Evolutionary conservation across 2,797 vertebrate genomes (phyloP).

Genomic region (Tangara arthus): DNA sequence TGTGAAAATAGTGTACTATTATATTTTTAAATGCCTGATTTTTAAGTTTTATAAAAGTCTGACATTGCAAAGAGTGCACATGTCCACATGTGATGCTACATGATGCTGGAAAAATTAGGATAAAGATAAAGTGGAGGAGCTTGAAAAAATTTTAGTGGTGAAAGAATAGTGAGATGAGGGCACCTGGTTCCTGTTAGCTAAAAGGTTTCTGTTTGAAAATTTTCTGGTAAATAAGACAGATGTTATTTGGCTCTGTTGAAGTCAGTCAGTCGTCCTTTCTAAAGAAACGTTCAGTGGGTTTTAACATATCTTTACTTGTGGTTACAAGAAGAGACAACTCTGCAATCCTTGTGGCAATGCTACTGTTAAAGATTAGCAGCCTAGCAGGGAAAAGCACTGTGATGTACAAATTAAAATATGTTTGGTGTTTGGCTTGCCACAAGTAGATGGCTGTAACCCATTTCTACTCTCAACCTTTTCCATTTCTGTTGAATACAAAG

Average conservation of each 20-base stretch:
- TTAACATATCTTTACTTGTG: background rate
- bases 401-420: background rate
- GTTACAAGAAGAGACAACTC: background rate
- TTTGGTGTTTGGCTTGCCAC: background rate
- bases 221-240: background rate
- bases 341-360: background rate
- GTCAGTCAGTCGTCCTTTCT: background rate
- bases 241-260: background rate
- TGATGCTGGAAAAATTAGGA: background rate
- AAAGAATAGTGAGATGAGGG: background rate
- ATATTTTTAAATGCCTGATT: background rate
- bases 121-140: background rate
- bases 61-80: background rate
- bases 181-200: background rate
- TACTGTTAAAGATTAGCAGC: background rate
- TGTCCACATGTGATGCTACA: background rate
- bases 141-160: background rate
- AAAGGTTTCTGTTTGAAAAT: background rate
- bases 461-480: background rate
- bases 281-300: background rate
- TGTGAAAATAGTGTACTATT: background rate
- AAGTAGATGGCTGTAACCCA: background rate
- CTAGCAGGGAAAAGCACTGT: background rate
- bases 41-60: background rate
- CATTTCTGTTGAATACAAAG: background rate